phyloP scores from a whole-genome alignment of 2,888 invertebrate genomes.

The Lasioglossum villosulum region DNA sequence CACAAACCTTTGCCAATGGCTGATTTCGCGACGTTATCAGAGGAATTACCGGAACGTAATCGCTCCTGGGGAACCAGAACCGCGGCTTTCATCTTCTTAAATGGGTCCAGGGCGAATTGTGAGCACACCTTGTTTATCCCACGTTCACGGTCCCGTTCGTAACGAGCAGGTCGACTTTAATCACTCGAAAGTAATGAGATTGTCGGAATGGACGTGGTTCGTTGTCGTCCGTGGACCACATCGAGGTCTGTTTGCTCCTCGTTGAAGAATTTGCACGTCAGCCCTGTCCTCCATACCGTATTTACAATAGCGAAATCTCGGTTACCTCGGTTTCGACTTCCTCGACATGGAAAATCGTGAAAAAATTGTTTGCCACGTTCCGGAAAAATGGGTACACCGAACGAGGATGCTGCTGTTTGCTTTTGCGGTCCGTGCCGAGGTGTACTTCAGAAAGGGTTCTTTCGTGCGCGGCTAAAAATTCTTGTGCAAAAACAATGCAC shows the following conservation, averaged over 20 bases:
- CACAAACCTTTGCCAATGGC: conserved; percentile 5
- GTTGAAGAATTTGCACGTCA: neutral
- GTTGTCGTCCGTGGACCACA: conserved; percentile 21
- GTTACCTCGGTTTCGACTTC: neutral
- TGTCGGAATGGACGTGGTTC: conserved; percentile 30
- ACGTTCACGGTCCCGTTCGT: conserved; percentile 24
- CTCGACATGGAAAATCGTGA: neutral
- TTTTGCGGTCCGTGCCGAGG: neutral
- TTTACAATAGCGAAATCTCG: neutral
- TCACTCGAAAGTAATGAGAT: conserved; percentile 51
- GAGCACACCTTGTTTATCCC: conserved; percentile 40
- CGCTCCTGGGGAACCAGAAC: neutral
- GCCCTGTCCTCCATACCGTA: neutral
- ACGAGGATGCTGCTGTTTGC: neutral
- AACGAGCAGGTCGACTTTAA: conserved; percentile 50
- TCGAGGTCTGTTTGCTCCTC: conserved; percentile 12
- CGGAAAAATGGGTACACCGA: neutral
- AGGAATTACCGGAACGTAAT: conserved; percentile 23
- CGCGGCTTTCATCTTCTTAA: conserved; percentile 35
- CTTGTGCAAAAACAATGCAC: neutral
- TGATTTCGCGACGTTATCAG: conserved; percentile 26
- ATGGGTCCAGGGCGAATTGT: conserved; percentile 37
- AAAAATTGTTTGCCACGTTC: neutral
- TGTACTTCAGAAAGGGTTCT: neutral
- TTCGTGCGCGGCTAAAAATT: neutral